phyloP scores from a whole-genome alignment of 2,113 vertebrate genomes.

The Noturus placidus region DNA sequence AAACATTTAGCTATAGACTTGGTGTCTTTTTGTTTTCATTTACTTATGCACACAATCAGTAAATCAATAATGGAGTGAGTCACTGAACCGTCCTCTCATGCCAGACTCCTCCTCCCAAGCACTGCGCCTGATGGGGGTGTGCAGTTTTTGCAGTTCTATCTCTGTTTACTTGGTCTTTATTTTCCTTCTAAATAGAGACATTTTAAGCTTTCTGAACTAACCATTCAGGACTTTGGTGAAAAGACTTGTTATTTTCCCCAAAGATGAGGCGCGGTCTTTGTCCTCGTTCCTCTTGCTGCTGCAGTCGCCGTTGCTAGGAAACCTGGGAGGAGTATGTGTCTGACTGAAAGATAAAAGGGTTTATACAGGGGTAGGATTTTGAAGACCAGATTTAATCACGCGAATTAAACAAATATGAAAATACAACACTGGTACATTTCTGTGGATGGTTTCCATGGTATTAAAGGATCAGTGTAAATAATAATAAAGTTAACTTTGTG shows the following conservation, averaged over 20 bases:
- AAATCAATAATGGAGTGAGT: slow-evolving; percentile 2
- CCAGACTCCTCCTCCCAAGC: neutral
- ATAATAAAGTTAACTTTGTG: neutral
- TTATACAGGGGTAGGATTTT: neutral
- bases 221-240: neutral
- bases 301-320: neutral
- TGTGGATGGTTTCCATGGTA: neutral
- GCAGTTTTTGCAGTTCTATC: neutral
- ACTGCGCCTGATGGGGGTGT: neutral
- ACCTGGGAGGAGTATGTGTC: neutral
- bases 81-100: neutral
- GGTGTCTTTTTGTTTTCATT: neutral
- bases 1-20: neutral
- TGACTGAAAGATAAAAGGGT: neutral
- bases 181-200: neutral
- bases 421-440: neutral
- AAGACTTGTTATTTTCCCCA: neutral
- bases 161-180: neutral
- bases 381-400: neutral
- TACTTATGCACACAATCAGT: neutral
- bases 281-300: neutral
- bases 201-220: slow-evolving; percentile 1
- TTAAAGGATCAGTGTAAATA: neutral
- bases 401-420: neutral
- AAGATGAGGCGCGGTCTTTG: neutral